Percentiles rank a stretch among this genome's conserved stretches.
Evolutionary conservation across 2,888 invertebrate genomes (phyloP).

Genomic region (Anoplius nigerrimus): DNA sequence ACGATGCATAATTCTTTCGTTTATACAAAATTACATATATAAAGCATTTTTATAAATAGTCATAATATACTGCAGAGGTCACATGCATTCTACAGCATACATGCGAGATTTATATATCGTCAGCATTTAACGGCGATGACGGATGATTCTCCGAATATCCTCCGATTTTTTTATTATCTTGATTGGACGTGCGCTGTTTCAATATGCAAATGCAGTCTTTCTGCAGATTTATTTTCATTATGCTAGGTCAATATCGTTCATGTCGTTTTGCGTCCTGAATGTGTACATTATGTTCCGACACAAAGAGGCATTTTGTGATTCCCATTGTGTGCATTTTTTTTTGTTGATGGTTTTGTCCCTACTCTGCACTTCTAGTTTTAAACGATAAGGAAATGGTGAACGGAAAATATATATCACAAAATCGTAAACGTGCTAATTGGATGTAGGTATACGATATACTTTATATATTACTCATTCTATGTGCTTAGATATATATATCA

Average conservation of each 20-base stretch:
- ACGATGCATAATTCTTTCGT: conserved; percentile 12
- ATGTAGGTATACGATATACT: not conserved
- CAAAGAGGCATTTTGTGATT: conserved; percentile 1
- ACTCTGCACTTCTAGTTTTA: no score
- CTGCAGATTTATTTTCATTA: conserved; percentile 13
- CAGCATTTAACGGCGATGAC: no score
- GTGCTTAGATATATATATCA: not conserved
- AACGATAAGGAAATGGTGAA: no score
- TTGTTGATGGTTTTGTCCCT: no score
- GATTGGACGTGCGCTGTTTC: conserved; percentile 51
- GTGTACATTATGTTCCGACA: conserved; percentile 3
- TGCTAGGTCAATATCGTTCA: conserved; percentile 1
- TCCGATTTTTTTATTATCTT: conserved; percentile 41
- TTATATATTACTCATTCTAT: not conserved
- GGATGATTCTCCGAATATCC: not conserved
- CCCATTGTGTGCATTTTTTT: not conserved
- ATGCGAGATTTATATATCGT: no score
- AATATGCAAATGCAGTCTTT: conserved; percentile 42
- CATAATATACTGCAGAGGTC: no score
- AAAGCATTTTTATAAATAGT: conserved; percentile 15
- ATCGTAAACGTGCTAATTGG: no score
- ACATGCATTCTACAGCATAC: no score
- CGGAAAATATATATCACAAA: no score
- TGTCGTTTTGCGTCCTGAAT: conserved; percentile 2
- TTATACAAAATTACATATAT: conserved; percentile 30